Base-by-base conservation (phyloP, 2,888 invertebrate species). In the Synergus itoensis region DNA sequence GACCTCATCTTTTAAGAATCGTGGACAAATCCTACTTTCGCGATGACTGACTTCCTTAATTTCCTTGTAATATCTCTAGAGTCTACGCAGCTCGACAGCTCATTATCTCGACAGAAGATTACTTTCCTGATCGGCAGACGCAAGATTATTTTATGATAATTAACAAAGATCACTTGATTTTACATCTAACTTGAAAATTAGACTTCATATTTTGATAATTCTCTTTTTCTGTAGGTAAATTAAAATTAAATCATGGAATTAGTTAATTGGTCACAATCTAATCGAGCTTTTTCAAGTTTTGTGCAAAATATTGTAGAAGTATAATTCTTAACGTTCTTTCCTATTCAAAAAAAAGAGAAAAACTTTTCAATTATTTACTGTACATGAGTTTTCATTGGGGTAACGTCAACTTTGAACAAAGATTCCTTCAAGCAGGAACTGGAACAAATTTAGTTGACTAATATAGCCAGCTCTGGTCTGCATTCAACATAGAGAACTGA, bases 21-120 rank as follows among this genome's bases (percentile, higher is more conserved):
- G 21, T 60, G 69, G 16, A 48, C 21, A 16, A 77, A 60, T 75
- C 73, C 48, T 64, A 5, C 8, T 14, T 67, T 14, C 40, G 14
- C 48, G 53, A 75, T 77, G 57, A 77, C 48, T 77, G 75, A 77
- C 53, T 80, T 79, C 64, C 57, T 63, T 75, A 40, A 80, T 80
- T 77, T 77, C 36, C 75, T 48, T 40, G 64, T n/a, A 41, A 41
- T 57, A 64, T 48, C 63, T 63, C 9, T 18, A 45, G 12, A 41
- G 36, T n/a, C 69, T 12, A 45, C 45, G 28, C 16, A 9, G 69
- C 28, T 36, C 12, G 16, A 48, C n/a, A 9, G 14, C 8, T 69
- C 8, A 28, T 48, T 48, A 16, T 14, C 8, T 48, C 48, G 48
- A 36, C 48, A 21, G 48, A 69, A 69, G 45, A 69, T 69, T 48